phyloP scores from a whole-genome alignment of 1,140 invertebrate genomes.

The Phortica variegata region DNA sequence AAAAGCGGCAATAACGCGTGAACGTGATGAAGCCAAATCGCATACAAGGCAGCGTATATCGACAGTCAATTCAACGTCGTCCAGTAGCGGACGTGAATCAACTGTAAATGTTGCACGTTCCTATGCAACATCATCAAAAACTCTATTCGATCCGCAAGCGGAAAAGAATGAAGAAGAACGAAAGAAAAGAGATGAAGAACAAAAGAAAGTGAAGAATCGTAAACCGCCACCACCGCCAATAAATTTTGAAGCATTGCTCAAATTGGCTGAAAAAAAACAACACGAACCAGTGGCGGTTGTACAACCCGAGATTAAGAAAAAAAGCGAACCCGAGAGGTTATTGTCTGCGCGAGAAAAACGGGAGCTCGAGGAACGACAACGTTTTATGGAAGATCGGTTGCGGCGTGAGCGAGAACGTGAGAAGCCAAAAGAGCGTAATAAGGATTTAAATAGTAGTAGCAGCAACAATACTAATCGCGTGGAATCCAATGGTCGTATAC shows the following conservation, averaged over 20 bases:
- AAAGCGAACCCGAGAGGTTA: slow-evolving; percentile 67
- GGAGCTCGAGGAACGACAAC: slow-evolving; percentile 65
- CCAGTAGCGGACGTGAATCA: slow-evolving; percentile 9
- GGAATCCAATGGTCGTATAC: slow-evolving; percentile 44
- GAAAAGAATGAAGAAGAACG: slow-evolving; percentile 59
- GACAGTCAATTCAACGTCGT: neutral
- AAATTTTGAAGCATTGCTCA: slow-evolving; percentile 72
- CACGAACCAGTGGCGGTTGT: slow-evolving; percentile 68
- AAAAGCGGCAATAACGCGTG: slow-evolving; percentile 70
- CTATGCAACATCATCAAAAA: slow-evolving; percentile 22
- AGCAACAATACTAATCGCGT: slow-evolving; percentile 2
- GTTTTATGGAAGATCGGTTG: slow-evolving; percentile 55
- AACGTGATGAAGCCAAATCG: slow-evolving; percentile 70
- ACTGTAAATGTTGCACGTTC: slow-evolving; percentile 15
- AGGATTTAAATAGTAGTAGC: neutral
- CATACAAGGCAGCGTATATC: slow-evolving; percentile 50
- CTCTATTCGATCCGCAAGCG: slow-evolving; percentile 44
- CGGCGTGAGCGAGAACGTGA: slow-evolving; percentile 34
- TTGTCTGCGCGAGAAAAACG: slow-evolving; percentile 80
- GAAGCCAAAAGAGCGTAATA: slow-evolving; percentile 21
- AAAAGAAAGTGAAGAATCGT: slow-evolving; percentile 60
- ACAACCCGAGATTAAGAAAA: slow-evolving; percentile 62
- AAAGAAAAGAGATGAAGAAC: slow-evolving; percentile 61
- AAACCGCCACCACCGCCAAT: slow-evolving; percentile 67
- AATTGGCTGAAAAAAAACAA: slow-evolving; percentile 81